Conservation (phyloP, 2,888 invertebrate species). For the Lasioglossum oenotherae region DNA sequence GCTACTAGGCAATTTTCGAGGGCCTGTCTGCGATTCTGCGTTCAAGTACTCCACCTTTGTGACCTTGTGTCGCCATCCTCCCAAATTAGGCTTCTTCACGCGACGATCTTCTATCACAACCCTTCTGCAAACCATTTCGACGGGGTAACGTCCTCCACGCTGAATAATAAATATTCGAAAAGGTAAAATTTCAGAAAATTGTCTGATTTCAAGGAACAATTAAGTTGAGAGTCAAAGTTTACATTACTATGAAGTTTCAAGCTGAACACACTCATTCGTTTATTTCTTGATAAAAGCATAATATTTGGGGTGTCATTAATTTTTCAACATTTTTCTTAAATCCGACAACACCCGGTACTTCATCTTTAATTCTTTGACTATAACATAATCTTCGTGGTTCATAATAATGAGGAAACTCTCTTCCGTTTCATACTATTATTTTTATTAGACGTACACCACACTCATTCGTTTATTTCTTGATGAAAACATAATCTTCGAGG, state of each 20-base stretch:
- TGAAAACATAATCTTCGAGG: background rate
- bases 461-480: background rate
- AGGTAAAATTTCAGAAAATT: background rate
- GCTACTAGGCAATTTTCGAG: constrained; percentile 85
- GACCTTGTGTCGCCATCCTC: constrained; percentile 91
- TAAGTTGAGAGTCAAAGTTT: background rate
- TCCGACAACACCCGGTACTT: background rate
- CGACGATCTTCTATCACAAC: constrained; percentile 86
- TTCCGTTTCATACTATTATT: constrained; percentile 26
- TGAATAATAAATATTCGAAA: background rate
- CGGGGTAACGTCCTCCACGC: background rate
- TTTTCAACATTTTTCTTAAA: background rate
- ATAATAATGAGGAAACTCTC: background rate
- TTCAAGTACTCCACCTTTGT: constrained; percentile 91
- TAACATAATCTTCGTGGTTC: background rate
- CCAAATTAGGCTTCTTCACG: constrained; percentile 89
- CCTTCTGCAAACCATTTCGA: constrained; percentile 71
- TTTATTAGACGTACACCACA: constrained; percentile 56
- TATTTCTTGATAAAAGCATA: background rate
- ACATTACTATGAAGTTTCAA: background rate
- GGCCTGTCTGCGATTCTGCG: constrained; percentile 93
- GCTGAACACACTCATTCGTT: background rate
- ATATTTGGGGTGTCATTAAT: background rate
- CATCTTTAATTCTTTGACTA: background rate
- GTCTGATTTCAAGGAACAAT: background rate